Base-by-base conservation (phyloP, 2,888 invertebrate species). In the Drosophila colorata region DNA sequence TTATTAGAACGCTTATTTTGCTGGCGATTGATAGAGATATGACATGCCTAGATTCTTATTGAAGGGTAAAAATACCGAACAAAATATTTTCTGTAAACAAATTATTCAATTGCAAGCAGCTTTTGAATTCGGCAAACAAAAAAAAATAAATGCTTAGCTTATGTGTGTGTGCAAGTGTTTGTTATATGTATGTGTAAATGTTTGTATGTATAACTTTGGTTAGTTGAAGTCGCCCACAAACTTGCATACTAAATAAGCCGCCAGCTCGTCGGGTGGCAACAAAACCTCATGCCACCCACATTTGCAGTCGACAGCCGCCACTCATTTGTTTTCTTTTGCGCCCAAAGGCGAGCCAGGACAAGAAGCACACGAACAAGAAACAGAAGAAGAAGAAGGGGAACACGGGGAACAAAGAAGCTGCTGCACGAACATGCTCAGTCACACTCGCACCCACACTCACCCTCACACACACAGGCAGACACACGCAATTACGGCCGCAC, bases 201-300 rank as follows among this genome's bases (percentile, higher is more conserved):
- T 9, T 9, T 48, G 48, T 64, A 44, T 68, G 44, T 59, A 52
- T 73, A 69, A 67, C 78, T 81, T 72, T 57, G 71, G 81, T 84
- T 74, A 75, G 85, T 79, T 82, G 69, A 86, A 79, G 83, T 77
- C 88, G 72, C 77, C 69, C 72, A 83, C 80, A 88, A 88, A 80
- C 74, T 61, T 74, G 88, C 85, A 88, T 87, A 87, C 82, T 80
- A 87, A 90, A 87, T 88, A 85, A 85, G 82, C 76, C 73, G 33
- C 46, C 49, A 48, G 58, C 55, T 38, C 40, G 23, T n/a, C 1
- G 46, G 63, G 28, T 43, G 59, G 18, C 28, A 52, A 31, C 43
- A 46, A 49, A 41, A 16, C 51, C 38, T 11, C 77, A 56, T 84
- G 74, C 84, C 82, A 78, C 71, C 80, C 74, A 74, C 88, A 85